Percentiles rank a stretch among this genome's conserved stretches.
These are phyloP conservation scores for Lates japonicus DNA, from an alignment of 2,797 vertebrate species.

Conservation along the genomic window DNA sequence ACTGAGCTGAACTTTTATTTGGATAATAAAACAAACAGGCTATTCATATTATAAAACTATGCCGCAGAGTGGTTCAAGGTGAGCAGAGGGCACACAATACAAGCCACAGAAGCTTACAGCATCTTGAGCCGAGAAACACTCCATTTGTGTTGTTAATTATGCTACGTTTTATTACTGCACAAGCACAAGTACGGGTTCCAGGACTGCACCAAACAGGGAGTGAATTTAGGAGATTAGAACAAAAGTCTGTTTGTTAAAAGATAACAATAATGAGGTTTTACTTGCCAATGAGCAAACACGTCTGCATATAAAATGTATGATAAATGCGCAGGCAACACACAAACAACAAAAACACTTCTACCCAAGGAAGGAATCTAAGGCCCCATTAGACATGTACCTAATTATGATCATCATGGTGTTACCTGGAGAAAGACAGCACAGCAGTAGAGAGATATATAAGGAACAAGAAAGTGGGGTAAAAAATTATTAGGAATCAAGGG, in stretches of 20 bases:
- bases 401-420: constrained; percentile 95
- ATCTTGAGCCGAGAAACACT: constrained; percentile 58
- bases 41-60: constrained; percentile 70
- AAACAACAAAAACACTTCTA: constrained; percentile 76
- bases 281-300: constrained; percentile 12
- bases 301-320: not conserved
- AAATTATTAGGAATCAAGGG: not conserved
- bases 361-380: constrained; percentile 95
- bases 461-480: not conserved
- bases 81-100: constrained; percentile 60
- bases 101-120: constrained; percentile 59
- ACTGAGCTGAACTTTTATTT: constrained; percentile 59
- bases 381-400: constrained; percentile 92
- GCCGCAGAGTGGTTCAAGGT: constrained; percentile 51
- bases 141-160: constrained; percentile 69
- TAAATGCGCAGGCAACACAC: not conserved
- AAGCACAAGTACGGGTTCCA: constrained; percentile 16
- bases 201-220: constrained; percentile 27
- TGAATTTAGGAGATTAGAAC: constrained; percentile 25
- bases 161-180: constrained; percentile 45
- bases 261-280: constrained; percentile 18
- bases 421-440: constrained; percentile 80
- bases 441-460: not conserved
- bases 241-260: constrained; percentile 30
- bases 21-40: constrained; percentile 70